phyloP scores from a whole-genome alignment of 2,888 invertebrate species.

The Dasypogon diadema region DNA sequence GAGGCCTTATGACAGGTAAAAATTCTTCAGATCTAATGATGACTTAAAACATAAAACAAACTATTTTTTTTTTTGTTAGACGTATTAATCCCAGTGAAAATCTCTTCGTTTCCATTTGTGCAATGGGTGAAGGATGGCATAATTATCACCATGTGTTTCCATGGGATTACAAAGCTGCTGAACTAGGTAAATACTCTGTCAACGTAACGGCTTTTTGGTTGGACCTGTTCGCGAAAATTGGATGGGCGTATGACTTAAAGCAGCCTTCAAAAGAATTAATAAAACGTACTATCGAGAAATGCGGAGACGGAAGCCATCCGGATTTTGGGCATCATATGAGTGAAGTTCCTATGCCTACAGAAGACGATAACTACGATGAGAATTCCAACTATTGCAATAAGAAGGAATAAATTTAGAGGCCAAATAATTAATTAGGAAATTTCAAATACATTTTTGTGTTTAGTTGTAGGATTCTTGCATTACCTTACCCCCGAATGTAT shows the following conservation, averaged over 20 bases:
- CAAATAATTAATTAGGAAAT: neutral
- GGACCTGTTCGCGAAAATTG: slow-evolving; percentile 77
- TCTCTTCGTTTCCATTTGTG: slow-evolving; percentile 76
- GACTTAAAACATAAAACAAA: neutral
- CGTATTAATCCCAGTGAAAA: slow-evolving; percentile 85
- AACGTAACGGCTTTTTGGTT: slow-evolving; percentile 79
- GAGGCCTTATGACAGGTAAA: slow-evolving; percentile 79
- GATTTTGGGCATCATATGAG: slow-evolving; percentile 56
- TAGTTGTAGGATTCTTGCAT: neutral
- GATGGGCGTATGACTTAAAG: slow-evolving; percentile 84
- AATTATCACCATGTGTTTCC: slow-evolving; percentile 95
- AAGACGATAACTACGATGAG: slow-evolving; percentile 45
- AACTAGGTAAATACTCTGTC: slow-evolving; percentile 77
- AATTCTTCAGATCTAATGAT: neutral
- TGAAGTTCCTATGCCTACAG: slow-evolving; percentile 56
- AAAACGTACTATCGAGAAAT: slow-evolving; percentile 72
- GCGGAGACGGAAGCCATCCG: slow-evolving; percentile 66
- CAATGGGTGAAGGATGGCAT: slow-evolving; percentile 92
- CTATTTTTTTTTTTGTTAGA: slow-evolving; percentile 66
- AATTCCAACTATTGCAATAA: slow-evolving; percentile 28
- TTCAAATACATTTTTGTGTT: neutral
- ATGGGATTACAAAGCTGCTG: slow-evolving; percentile 92
- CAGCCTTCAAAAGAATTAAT: slow-evolving; percentile 73
- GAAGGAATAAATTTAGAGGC: neutral
- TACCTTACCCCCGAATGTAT: neutral